A percentile compares a stretch with the other conserved stretches of the same genome.
Conservation (phyloP, 2,113 vertebrate genomes). For the Hyperopisus bebe region DNA sequence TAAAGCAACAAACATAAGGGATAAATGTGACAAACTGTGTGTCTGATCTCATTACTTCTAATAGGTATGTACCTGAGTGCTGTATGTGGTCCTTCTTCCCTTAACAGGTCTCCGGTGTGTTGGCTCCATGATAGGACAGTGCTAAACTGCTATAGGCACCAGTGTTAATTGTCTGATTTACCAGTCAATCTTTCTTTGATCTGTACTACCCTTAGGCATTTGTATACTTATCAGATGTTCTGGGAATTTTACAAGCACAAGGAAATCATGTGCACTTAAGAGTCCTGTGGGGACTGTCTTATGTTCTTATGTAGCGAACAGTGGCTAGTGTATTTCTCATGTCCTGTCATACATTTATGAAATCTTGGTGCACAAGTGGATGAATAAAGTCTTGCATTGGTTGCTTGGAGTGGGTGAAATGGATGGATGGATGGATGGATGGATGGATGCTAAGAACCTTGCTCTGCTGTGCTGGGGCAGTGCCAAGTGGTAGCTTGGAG, state of each 20-base stretch:
- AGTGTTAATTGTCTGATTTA: not conserved
- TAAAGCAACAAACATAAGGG: not conserved
- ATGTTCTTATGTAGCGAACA: not conserved
- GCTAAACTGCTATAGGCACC: not conserved
- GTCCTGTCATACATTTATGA: not conserved
- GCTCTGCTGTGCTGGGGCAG: not conserved
- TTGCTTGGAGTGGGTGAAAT: not conserved
- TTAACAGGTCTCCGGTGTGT: not conserved
- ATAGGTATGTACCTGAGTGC: not conserved
- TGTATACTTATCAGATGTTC: not conserved
- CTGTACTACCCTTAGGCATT: not conserved
- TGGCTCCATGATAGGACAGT: not conserved
- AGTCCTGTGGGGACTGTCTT: not conserved
- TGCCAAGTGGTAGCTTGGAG: not conserved
- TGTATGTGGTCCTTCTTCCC: not conserved
- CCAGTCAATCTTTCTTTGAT: not conserved
- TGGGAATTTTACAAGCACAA: not conserved
- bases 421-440: not conserved
- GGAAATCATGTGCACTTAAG: not conserved
- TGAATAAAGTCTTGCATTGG: not conserved
- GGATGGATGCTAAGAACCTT: not conserved
- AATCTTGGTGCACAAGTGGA: not conserved
- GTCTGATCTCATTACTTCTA: not conserved
- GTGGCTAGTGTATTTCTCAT: not conserved
- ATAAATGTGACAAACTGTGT: not conserved